A percentile compares a stretch with the other conserved stretches of the same genome.
phyloP scores from a whole-genome alignment of 2,888 invertebrate genomes.

The Phytoseiulus persimilis region DNA sequence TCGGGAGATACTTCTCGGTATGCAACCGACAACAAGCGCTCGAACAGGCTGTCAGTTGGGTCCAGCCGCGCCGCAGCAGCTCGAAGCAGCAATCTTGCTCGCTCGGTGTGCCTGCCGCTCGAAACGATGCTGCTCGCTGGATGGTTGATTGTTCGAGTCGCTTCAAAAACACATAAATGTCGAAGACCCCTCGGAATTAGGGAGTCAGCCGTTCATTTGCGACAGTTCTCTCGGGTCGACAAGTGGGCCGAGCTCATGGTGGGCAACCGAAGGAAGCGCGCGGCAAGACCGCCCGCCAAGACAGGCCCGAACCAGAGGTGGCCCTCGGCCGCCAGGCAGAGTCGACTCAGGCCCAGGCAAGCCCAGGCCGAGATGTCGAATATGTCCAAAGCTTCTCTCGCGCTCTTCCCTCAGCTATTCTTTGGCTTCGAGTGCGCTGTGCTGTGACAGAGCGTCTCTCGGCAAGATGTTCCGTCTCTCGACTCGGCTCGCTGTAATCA shows the following conservation, averaged over 20 bases:
- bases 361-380: background rate
- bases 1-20: constrained; percentile 5
- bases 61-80: background rate
- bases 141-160: background rate
- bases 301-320: background rate
- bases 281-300: background rate
- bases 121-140: background rate
- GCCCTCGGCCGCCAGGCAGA: background rate
- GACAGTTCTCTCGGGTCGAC: background rate
- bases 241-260: background rate
- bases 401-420: background rate
- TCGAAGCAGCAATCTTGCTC: background rate
- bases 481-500: background rate
- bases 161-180: background rate
- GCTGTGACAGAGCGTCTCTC: background rate
- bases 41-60: background rate
- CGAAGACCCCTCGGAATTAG: background rate
- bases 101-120: background rate
- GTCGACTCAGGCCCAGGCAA: background rate
- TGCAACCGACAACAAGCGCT: background rate
- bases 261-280: background rate
- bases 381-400: background rate
- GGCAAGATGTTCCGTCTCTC: constrained; percentile 5
- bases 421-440: background rate
- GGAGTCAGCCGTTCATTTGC: background rate